These are phyloP conservation scores for Dolichoris vasculosae DNA, from an alignment of 1,140 invertebrate species.

Conservation along the genomic window DNA sequence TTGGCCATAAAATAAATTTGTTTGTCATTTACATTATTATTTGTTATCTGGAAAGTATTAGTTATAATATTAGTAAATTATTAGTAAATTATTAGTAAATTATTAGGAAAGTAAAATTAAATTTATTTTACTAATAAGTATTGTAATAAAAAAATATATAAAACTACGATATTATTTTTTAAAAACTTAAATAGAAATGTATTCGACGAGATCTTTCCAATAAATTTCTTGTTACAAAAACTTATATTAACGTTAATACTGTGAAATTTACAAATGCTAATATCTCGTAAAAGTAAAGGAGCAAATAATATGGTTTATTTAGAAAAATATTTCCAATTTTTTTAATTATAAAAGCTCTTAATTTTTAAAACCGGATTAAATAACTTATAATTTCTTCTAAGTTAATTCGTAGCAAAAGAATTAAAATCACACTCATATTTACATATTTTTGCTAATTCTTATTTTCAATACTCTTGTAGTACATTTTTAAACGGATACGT, in stretches of 20 bases:
- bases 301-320: neutral
- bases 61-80: no score
- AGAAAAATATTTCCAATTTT: neutral
- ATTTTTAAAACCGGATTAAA: neutral
- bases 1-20: no score
- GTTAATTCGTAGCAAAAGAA: no score
- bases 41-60: no score
- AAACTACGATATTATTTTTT: neutral
- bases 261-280: constrained; percentile 18
- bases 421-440: no score
- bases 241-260: constrained; percentile 48
- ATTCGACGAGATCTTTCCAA: constrained; percentile 72
- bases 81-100: no score
- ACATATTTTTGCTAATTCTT: no score
- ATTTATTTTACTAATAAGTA: neutral
- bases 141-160: neutral
- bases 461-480: no score
- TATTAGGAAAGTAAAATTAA: no score
- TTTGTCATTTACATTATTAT: no score
- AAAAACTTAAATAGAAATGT: neutral
- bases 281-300: neutral
- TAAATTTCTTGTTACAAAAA: constrained; percentile 50
- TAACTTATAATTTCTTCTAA: no score
- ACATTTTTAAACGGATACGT: no score
- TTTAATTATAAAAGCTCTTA: constrained; percentile 14